These are phyloP conservation scores for Plotosus lineatus DNA, from an alignment of 2,113 vertebrate species.

Conservation along the genomic window DNA sequence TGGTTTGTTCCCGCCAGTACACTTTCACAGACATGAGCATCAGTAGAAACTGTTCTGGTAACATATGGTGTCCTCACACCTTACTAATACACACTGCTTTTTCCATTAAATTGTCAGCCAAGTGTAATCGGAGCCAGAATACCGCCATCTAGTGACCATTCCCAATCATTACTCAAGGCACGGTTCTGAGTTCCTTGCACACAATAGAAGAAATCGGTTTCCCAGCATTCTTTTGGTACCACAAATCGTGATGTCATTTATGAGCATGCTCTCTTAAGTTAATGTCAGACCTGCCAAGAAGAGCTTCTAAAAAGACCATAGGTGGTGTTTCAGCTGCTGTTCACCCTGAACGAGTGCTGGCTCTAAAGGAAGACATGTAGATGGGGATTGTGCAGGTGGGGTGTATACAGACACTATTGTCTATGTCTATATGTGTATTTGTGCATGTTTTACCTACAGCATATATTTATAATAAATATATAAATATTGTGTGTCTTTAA, in stretches of 20 bases:
- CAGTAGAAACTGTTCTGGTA: not conserved
- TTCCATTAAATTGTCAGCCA: not conserved
- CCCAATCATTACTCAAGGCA: not conserved
- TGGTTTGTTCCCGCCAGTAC: not conserved
- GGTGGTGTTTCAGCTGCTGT: constrained; percentile 35
- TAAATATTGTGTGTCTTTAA: not conserved
- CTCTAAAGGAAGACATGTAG: constrained; percentile 61
- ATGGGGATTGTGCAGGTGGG: constrained; percentile 74
- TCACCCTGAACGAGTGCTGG: constrained; percentile 52
- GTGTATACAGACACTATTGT: constrained; percentile 11
- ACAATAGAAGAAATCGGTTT: constrained; percentile 56
- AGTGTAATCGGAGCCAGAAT: not conserved
- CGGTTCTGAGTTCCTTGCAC: not conserved
- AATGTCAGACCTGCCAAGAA: constrained; percentile 27
- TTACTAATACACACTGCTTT: not conserved
- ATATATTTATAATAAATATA: not conserved
- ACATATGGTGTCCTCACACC: not conserved
- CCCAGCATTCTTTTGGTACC: constrained; percentile 63
- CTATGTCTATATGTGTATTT: not conserved
- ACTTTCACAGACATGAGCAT: not conserved
- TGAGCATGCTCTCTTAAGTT: constrained; percentile 59
- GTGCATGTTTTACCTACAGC: not conserved
- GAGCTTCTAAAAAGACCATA: constrained; percentile 36
- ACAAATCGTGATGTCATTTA: constrained; percentile 36
- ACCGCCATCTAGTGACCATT: constrained; percentile 40